phyloP scores from a whole-genome alignment of 2,888 invertebrate species.

The Caradrina kadenii region DNA sequence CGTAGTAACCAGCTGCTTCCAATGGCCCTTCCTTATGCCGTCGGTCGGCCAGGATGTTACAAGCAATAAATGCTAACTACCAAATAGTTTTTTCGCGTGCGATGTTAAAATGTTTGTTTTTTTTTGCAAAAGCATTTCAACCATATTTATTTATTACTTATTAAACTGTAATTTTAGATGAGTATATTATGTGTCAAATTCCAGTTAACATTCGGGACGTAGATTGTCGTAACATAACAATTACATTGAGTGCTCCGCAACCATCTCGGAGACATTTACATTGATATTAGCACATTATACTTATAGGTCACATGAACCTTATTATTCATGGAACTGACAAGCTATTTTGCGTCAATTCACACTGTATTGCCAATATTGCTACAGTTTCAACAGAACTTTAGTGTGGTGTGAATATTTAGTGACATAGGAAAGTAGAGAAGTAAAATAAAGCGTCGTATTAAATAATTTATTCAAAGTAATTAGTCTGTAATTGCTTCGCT shows the following conservation, averaged over 20 bases:
- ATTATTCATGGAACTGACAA: constrained; percentile 51
- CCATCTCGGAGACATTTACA: constrained; percentile 45
- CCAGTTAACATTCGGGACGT: constrained; percentile 31
- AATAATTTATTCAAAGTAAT: constrained; percentile 31
- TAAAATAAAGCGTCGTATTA: constrained; percentile 7
- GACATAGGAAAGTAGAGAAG: constrained; percentile 3
- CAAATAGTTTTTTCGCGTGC: constrained; percentile 41
- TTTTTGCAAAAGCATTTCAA: constrained; percentile 30
- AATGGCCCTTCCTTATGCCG: constrained; percentile 44
- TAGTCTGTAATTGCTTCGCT: constrained; percentile 15
- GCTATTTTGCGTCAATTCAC: constrained; percentile 43
- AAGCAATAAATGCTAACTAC: constrained; percentile 61
- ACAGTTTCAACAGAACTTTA: constrained; percentile 15
- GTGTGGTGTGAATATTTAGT: constrained; percentile 6
- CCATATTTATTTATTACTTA: too few species aligned
- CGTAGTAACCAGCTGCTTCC: constrained; percentile 32
- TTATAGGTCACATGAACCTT: constrained; percentile 48
- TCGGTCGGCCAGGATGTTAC: constrained; percentile 47
- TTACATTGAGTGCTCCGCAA: constrained; percentile 50
- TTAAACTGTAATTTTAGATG: constrained; percentile 14
- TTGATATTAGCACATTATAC: constrained; percentile 48
- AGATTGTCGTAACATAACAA: constrained; percentile 47
- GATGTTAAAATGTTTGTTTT: constrained; percentile 14
- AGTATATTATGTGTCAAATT: constrained; percentile 39
- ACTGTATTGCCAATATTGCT: constrained; percentile 36